Evolutionary conservation across 64 coral and sea anemone genomes (phyloP).

Genomic region (Montipora efflorescens): DNA sequence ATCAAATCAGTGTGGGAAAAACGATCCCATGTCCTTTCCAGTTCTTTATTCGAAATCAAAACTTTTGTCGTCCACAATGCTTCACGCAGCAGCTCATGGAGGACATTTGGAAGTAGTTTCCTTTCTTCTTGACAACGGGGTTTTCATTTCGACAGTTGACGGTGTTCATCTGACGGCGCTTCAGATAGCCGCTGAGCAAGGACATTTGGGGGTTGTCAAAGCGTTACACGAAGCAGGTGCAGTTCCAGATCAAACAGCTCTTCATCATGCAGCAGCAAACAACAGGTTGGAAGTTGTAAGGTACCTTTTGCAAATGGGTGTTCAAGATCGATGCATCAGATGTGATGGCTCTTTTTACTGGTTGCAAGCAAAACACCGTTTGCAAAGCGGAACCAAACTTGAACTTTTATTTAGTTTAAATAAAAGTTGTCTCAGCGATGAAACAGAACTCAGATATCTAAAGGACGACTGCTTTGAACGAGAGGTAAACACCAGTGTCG

Average conservation of each 20-base stretch:
- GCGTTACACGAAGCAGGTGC: neutral
- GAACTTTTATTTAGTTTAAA: too few relatives aligned
- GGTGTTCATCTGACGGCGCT: neutral
- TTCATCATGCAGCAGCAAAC: conserved; percentile 31
- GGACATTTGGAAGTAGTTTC: neutral
- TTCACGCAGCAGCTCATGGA: neutral
- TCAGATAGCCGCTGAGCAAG: conserved; percentile 40
- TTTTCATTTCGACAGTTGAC: neutral
- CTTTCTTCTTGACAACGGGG: neutral
- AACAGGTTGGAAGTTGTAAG: neutral
- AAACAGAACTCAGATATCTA: too few relatives aligned
- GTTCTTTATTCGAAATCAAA: neutral
- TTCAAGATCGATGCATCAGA: neutral
- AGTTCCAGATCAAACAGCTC: conserved; percentile 23
- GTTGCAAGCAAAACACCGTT: neutral
- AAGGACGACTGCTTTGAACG: neutral
- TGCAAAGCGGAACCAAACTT: neutral
- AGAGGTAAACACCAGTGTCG: neutral
- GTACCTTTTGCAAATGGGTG: neutral
- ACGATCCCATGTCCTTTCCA: neutral
- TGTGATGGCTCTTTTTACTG: conserved; percentile 43
- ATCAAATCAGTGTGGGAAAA: neutral
- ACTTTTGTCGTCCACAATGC: neutral
- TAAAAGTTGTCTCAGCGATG: too few relatives aligned
- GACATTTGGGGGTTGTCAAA: neutral